Percentiles rank a stretch among this genome's conserved stretches.
Conservation (phyloP, 2,113 vertebrate species). For the Gallinago jamesoni region DNA sequence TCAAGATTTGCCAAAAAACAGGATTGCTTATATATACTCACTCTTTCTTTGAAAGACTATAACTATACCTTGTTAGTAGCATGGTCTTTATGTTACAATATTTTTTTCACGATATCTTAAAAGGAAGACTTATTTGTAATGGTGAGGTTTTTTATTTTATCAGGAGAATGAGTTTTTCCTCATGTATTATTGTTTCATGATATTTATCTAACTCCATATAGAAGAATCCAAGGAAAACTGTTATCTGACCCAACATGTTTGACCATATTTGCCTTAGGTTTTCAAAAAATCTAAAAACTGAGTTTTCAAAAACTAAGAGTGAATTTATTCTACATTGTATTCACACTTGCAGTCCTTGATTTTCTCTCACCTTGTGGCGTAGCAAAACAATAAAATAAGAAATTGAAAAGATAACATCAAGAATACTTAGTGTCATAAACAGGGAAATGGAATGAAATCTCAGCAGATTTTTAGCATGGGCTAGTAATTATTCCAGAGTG, state of each 20-base stretch:
- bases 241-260: neutral
- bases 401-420: conserved; percentile 11
- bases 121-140: neutral
- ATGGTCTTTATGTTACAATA: neutral
- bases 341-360: neutral
- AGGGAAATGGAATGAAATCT: conserved; percentile 9
- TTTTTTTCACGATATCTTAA: neutral
- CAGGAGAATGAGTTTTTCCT: neutral
- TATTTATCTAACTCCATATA: neutral
- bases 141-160: neutral
- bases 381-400: neutral
- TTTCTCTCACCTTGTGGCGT: neutral
- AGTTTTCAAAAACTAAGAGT: neutral
- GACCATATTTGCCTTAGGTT: neutral
- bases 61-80: neutral
- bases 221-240: neutral
- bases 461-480: neutral
- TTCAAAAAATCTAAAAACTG: neutral
- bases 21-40: neutral
- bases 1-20: neutral
- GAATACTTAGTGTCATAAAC: conserved; percentile 19
- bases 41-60: neutral
- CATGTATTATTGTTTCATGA: neutral
- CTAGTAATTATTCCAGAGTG: conserved; percentile 9
- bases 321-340: neutral